Conservation (phyloP, 2,113 vertebrate species). For the Silurus meridionalis region DNA sequence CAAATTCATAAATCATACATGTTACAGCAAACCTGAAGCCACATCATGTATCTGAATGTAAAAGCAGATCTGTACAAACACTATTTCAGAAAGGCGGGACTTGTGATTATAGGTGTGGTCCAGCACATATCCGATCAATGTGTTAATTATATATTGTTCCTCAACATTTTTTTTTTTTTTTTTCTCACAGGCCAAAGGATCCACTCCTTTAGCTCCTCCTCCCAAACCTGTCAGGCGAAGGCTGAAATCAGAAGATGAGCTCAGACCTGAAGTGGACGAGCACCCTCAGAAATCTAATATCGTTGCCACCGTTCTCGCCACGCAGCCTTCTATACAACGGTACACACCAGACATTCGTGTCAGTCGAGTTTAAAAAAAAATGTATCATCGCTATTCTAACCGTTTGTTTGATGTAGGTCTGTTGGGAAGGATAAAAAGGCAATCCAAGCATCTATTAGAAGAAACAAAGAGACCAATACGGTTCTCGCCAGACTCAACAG, state of each 20-base stretch:
- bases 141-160: neutral
- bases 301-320: slow-evolving; percentile 84
- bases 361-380: too few relatives aligned
- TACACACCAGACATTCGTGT: slow-evolving; percentile 54
- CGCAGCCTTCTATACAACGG: slow-evolving; percentile 95
- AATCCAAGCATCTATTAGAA: slow-evolving; percentile 98
- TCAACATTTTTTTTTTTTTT: neutral
- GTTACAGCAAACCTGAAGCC: neutral
- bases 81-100: too few relatives aligned
- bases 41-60: neutral
- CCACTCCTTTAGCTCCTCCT: slow-evolving; percentile 90
- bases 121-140: neutral
- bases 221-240: slow-evolving; percentile 93
- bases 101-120: neutral
- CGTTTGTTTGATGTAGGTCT: slow-evolving; percentile 72
- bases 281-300: slow-evolving; percentile 85
- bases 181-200: slow-evolving; percentile 81
- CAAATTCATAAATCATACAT: neutral
- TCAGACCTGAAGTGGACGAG: slow-evolving; percentile 88
- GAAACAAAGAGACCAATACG: slow-evolving; percentile 98
- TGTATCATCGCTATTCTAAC: neutral
- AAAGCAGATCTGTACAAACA: neutral
- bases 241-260: slow-evolving; percentile 96
- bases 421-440: slow-evolving; percentile 97
- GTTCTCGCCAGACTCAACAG: slow-evolving; percentile 97